phyloP scores from a whole-genome alignment of 2,797 vertebrate genomes.

The Echiichthys vipera region DNA sequence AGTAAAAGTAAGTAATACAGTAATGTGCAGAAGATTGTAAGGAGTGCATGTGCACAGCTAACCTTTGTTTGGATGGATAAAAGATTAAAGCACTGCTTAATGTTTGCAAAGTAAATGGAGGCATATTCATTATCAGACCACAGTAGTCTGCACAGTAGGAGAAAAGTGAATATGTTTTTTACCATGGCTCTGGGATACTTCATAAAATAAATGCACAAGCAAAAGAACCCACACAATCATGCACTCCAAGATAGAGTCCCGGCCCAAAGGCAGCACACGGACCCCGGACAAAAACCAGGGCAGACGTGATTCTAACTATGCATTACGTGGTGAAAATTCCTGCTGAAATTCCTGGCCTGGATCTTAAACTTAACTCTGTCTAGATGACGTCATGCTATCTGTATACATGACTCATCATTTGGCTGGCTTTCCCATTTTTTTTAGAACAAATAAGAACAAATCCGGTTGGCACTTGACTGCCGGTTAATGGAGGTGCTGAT shows the following conservation, averaged over 20 bases:
- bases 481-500: not conserved
- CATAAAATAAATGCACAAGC: not conserved
- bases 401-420: not conserved
- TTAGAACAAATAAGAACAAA: slow-evolving; percentile 12
- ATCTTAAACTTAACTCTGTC: not conserved
- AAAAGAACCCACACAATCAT: not conserved
- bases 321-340: not conserved
- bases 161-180: not conserved
- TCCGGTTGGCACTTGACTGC: not conserved
- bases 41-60: slow-evolving; percentile 1
- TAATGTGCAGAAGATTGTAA: not conserved
- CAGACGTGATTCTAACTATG: not conserved
- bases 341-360: not conserved
- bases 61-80: not conserved
- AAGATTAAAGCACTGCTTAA: not conserved
- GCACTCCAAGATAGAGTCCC: not conserved
- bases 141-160: not conserved
- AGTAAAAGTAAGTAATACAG: no score
- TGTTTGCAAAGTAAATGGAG: slow-evolving; percentile 9
- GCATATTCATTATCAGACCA: slow-evolving; percentile 1
- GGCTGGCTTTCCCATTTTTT: not conserved
- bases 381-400: not conserved
- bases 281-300: not conserved
- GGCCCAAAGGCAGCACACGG: not conserved
- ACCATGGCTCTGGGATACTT: not conserved